A percentile compares a stretch with the other conserved stretches of the same genome.
phyloP scores from a whole-genome alignment of 2,113 vertebrate genomes.

The Struthidea cinerea region DNA sequence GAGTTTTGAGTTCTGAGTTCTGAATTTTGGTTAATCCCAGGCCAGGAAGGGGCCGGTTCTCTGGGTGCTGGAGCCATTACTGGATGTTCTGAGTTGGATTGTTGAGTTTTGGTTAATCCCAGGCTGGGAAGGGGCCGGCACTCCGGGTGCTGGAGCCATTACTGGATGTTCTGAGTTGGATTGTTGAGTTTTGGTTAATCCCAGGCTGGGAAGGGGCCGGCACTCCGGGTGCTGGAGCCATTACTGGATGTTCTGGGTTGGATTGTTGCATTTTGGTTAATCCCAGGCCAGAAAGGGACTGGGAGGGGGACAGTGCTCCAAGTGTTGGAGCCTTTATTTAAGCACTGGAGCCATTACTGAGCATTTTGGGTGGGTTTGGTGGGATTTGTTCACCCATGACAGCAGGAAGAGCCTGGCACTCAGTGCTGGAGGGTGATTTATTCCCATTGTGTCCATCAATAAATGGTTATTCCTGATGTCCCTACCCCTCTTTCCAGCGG shows the following conservation, averaged over 20 bases:
- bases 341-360: fast-evolving
- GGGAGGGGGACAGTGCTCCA: not conserved
- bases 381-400: not conserved
- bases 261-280: not conserved
- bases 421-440: not conserved
- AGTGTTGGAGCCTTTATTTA: not conserved
- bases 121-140: not conserved
- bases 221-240: not conserved
- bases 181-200: not conserved
- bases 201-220: fast-evolving
- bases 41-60: not conserved
- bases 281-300: not conserved
- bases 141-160: not conserved
- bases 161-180: not conserved
- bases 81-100: not conserved
- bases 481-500: not conserved
- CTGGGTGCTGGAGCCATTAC: not conserved
- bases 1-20: not conserved
- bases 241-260: not conserved
- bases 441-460: not conserved
- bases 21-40: not conserved
- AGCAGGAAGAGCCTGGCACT: fast-evolving
- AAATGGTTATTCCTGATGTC: not conserved
- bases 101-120: not conserved
- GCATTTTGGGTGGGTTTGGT: not conserved